Conservation (phyloP, 2,113 vertebrate genomes). For the Xiphorhynchus elegans region DNA sequence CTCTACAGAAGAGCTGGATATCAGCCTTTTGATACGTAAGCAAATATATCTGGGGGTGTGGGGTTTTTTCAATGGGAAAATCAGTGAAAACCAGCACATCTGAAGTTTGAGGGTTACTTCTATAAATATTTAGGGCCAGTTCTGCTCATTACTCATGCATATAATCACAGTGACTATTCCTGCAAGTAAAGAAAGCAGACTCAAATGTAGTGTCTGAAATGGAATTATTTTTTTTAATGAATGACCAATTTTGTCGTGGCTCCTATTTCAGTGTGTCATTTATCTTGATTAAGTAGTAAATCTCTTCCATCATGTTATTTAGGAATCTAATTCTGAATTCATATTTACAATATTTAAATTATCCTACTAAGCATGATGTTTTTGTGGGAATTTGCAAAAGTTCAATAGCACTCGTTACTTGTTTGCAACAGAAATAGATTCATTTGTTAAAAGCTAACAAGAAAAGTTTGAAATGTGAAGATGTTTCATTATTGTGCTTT, state of each 20-base stretch:
- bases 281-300: constrained; percentile 56
- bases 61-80: background rate
- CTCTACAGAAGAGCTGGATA: background rate
- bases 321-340: constrained; percentile 47
- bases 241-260: constrained; percentile 31
- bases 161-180: constrained; percentile 10
- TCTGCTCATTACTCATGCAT: constrained; percentile 1
- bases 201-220: constrained; percentile 31
- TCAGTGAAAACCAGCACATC: background rate
- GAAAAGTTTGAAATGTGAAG: constrained; percentile 54
- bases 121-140: constrained; percentile 19
- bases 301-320: constrained; percentile 40
- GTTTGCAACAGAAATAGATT: constrained; percentile 59
- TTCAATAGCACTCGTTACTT: constrained; percentile 61
- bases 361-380: constrained; percentile 58
- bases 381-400: constrained; percentile 49
- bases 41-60: background rate
- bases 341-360: constrained; percentile 51
- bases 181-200: constrained; percentile 24
- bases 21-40: background rate
- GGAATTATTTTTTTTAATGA: constrained; percentile 5
- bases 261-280: constrained; percentile 53
- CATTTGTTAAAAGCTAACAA: constrained; percentile 60
- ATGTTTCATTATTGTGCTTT: constrained; percentile 60
- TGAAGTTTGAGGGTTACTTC: background rate